Evolutionary conservation across 2,113 vertebrate genomes (phyloP).

Genomic region (Hipposideros armiger): DNA sequence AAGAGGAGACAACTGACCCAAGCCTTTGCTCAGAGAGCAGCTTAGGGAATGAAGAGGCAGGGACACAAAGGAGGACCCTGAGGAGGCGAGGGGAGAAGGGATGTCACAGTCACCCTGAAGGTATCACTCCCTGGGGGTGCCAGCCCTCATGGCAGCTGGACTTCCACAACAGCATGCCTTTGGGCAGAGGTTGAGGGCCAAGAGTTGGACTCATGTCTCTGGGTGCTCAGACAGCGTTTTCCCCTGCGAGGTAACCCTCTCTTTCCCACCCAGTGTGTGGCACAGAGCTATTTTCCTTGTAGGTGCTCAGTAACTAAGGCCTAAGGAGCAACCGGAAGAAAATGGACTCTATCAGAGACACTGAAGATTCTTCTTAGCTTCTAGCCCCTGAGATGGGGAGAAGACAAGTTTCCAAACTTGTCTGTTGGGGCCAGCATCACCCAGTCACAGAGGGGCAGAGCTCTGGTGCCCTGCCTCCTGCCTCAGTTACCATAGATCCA

Average conservation of each 20-base stretch:
- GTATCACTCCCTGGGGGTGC: not conserved
- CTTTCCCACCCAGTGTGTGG: not conserved
- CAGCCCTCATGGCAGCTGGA: not conserved
- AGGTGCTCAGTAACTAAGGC: not conserved
- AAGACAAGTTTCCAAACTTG: not conserved
- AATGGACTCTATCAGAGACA: not conserved
- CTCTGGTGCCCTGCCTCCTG: not conserved
- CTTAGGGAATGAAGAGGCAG: not conserved
- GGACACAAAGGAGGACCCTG: not conserved
- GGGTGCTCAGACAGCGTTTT: not conserved
- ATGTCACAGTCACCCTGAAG: not conserved
- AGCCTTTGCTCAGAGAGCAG: not conserved
- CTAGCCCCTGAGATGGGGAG: not conserved
- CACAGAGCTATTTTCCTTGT: not conserved
- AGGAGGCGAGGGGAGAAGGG: not conserved
- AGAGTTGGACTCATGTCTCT: not conserved
- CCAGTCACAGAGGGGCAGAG: not conserved
- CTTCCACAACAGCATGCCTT: not conserved
- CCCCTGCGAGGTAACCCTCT: not conserved
- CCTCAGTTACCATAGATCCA: not conserved
- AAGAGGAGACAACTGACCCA: not conserved
- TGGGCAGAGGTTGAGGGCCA: not conserved
- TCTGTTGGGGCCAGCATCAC: not conserved
- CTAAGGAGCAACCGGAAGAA: not conserved
- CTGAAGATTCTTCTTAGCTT: not conserved